Base-by-base conservation (phyloP, 2,797 vertebrate species). In the Harpagifer antarcticus region DNA sequence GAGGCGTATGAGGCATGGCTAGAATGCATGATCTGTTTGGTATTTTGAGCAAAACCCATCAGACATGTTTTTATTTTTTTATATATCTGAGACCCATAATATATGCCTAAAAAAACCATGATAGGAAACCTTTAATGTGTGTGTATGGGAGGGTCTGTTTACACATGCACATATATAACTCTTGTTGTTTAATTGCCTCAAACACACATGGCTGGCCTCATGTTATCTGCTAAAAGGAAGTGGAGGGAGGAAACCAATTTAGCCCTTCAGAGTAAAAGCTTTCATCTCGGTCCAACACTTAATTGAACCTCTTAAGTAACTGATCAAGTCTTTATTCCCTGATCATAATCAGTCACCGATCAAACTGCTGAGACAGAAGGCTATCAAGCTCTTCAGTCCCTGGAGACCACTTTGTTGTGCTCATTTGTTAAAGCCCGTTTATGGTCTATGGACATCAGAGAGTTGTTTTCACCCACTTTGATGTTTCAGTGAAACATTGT, bases 401-500 rank as follows among this genome's bases (percentile, higher is more conserved):
- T 10, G 16, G 74, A 89, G 88, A 83, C 56, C 88, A 77, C 86
- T 88, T 85, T 89, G 88, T 88, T 83, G 61, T 81, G 69, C 63
- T 87, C 79, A 20, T 89, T 78, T 76, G 77, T 77, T 87, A 48
- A 76, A 75, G 72, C 85, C 75, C n/a, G 14, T 87, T 91, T 88
- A 74, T 78, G 83, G 77, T 76, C 65, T n/a, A n/a, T n/a, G n/a
- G n/a, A n/a, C 85, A 89, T 86, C 89, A 89, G 62, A 89, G 84
- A 72, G 65, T 59, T 78, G 63, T 89, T 82, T 84, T 76, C 76
- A 67, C 66, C 72, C 79, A 68, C 90, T 89, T 92, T 91, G 89
- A 91, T 92, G 91, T 89, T 83, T 58, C 65, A 67, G 53, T 70
- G 79, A 86, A 89, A 83, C 67, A 65, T 14, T 82, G 69, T 85